These are phyloP conservation scores for Pocota personata DNA, from an alignment of 2,888 invertebrate species.

Conservation along the genomic window DNA sequence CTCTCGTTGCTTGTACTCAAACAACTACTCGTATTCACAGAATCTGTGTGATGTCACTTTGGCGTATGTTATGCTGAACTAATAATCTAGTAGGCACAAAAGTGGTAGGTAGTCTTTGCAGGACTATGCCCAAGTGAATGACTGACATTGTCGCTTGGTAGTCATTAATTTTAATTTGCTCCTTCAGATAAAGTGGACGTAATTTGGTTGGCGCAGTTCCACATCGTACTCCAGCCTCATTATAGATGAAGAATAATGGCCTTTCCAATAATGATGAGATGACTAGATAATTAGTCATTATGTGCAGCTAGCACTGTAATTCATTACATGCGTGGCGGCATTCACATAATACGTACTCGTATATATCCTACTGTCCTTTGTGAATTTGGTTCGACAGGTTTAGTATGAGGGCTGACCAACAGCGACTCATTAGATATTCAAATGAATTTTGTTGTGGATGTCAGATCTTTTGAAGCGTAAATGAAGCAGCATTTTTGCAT, in stretches of 20 bases:
- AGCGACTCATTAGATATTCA: not conserved
- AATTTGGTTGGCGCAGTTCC: not conserved
- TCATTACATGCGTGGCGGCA: not conserved
- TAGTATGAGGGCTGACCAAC: not conserved
- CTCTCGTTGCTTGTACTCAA: not conserved
- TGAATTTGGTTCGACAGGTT: not conserved
- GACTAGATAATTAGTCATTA: slow-evolving; percentile 25
- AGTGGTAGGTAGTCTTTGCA: not conserved
- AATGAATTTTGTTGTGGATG: not conserved
- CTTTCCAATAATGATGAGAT: not conserved
- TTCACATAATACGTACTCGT: not conserved
- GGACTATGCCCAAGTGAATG: too few relatives aligned
- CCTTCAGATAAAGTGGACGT: not conserved
- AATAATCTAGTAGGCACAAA: not conserved
- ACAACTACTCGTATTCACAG: not conserved
- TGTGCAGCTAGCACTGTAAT: slow-evolving; percentile 11
- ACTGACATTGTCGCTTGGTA: not conserved
- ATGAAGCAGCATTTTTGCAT: not conserved
- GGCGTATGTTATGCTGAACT: not conserved
- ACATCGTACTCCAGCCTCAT: not conserved
- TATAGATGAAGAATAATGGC: slow-evolving; percentile 5
- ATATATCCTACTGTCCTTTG: not conserved
- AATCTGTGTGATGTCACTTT: slow-evolving; percentile 1
- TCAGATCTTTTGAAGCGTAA: not conserved
- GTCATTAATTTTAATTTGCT: slow-evolving; percentile 45